Conservation (phyloP, 2,888 invertebrate genomes). For the Noctua pronuba region DNA sequence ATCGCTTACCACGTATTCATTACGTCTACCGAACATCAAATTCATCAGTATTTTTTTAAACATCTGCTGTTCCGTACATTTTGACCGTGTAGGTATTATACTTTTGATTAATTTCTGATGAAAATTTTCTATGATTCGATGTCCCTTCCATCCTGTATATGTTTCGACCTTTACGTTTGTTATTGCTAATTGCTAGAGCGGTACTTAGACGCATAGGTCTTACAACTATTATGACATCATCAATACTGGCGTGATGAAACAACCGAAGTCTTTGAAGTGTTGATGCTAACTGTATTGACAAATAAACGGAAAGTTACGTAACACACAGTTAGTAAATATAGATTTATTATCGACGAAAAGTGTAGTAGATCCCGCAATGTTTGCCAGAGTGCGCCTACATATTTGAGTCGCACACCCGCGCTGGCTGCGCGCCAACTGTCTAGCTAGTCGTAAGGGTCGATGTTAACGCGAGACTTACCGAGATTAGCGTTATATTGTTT, state of each 20-base stretch:
- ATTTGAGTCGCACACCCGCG: constrained; percentile 53
- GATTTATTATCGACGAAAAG: constrained; percentile 70
- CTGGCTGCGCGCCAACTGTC: constrained; percentile 64
- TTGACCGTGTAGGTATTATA: background rate
- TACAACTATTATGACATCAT: constrained; percentile 64
- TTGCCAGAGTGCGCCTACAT: constrained; percentile 69
- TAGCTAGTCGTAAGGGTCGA: constrained; percentile 53
- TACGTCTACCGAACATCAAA: background rate
- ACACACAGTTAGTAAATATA: constrained; percentile 71
- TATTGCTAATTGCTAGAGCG: constrained; percentile 41
- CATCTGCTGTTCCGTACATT: background rate
- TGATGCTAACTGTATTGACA: constrained; percentile 56
- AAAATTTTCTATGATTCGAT: background rate
- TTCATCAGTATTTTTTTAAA: background rate
- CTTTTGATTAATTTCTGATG: background rate
- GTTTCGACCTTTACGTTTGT: constrained; percentile 49
- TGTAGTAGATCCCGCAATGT: constrained; percentile 67
- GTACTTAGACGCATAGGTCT: constrained; percentile 67
- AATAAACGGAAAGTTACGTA: constrained; percentile 59
- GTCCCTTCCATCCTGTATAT: background rate
- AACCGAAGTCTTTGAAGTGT: constrained; percentile 16
- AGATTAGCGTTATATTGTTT: constrained; percentile 43
- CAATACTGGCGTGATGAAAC: constrained; percentile 40
- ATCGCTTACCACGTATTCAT: background rate
- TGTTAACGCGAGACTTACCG: constrained; percentile 46